Percentiles rank a stretch among this genome's conserved stretches.
phyloP scores from a whole-genome alignment of 1,140 invertebrate genomes.

The Aphaenogaster ashmeadi region DNA sequence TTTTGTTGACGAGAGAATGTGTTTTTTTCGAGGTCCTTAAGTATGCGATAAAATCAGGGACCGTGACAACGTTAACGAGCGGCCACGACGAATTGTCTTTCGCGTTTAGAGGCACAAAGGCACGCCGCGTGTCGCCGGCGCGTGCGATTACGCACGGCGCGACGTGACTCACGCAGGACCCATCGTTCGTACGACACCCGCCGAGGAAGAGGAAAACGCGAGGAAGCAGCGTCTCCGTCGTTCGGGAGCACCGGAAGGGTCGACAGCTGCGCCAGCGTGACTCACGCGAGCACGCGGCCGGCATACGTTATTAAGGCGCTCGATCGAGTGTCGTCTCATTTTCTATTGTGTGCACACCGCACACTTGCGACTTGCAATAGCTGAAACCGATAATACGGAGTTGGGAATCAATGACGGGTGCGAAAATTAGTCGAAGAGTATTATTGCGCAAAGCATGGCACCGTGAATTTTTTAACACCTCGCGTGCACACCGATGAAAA shows the following conservation, averaged over 20 bases:
- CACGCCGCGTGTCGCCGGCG: conserved; percentile 39
- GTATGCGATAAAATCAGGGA: conserved; percentile 41
- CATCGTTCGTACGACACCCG: background rate
- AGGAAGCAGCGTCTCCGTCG: conserved; percentile 49
- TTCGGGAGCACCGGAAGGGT: conserved; percentile 43
- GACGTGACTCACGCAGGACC: conserved; percentile 38
- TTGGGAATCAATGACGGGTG: background rate
- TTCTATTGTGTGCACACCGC: background rate
- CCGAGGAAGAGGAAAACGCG: conserved; percentile 16
- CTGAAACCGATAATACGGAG: background rate
- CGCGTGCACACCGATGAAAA: background rate
- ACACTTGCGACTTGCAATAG: background rate
- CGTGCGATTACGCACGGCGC: conserved; percentile 50
- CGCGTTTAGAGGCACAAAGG: conserved; percentile 17
- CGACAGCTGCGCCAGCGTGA: conserved; percentile 48
- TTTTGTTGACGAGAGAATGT: background rate
- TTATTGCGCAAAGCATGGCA: background rate
- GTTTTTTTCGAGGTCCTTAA: conserved; percentile 8
- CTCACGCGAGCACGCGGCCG: conserved; percentile 43
- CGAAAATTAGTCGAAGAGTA: background rate
- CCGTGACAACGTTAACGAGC: conserved; percentile 44
- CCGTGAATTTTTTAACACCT: background rate
- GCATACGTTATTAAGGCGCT: conserved; percentile 54
- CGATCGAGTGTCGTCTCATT: conserved; percentile 28
- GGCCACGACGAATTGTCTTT: conserved; percentile 24